Evolutionary conservation across 2,113 vertebrate species (phyloP), one percentile per base, ranked within the genome.

Genomic region (Atractosteus spatula): DNA sequence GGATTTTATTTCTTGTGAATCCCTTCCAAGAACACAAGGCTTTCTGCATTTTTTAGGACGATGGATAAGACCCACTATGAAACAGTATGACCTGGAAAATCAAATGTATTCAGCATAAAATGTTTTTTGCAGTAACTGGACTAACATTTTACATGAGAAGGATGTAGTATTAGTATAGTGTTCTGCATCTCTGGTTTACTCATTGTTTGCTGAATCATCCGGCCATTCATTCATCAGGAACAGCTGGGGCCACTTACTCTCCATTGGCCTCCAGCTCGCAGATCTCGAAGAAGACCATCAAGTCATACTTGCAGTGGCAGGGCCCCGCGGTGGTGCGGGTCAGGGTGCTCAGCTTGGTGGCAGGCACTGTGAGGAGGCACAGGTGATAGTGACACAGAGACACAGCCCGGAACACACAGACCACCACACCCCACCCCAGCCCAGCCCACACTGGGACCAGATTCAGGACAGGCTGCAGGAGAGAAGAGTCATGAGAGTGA

Each of bases 211-310:
- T 62, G 13, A 62, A 16, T 14, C 14, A 62, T 6, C 14, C 0
- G 7, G 59, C 59, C 59, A 14, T 14, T 14, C 8, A 6, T 62
- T 5, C 47, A 7, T 1, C 47, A 51, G 47, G 47, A 51, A 10
- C 1, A 7, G 43, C 56, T 13, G n/a, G 69, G 59, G 29, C 44
- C 64, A 96, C 97, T 95, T 76, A 99, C 97, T 99, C 97, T 81
- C 97, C 97, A 0, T 95, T 98, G 74, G 97, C 95, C 77, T 99
- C 97, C 83, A 99, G 94, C 83, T 99, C 97, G 3, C 96, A 98
- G 89, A 99, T 98, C 90, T 99, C 97, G 0, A 99, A 98, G 88
- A 96, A 96, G 12, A 98, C 96, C 92, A 99, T 96, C 76, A 99
- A 87, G 80, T 99, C 96, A 0, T 97, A 96, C 82, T 98, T 98